Percentiles rank a stretch among this genome's conserved stretches.
These are phyloP conservation scores for Drosophila limbata DNA, from an alignment of 2,888 invertebrate species.

Conservation along the genomic window DNA sequence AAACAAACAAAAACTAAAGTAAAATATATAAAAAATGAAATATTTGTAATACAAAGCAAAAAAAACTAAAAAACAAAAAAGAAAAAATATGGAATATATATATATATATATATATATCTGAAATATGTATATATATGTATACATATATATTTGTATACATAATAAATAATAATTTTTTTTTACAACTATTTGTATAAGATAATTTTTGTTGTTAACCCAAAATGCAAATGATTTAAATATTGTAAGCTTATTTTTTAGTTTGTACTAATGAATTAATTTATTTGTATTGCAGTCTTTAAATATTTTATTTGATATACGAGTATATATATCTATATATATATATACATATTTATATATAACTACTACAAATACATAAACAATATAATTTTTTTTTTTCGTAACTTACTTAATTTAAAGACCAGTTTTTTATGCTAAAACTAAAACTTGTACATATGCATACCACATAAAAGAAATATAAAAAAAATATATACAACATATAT, in stretches of 20 bases:
- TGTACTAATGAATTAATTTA: slow-evolving; percentile 75
- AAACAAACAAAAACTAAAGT: slow-evolving; percentile 4
- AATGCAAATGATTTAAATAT: slow-evolving; percentile 49
- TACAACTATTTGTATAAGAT: slow-evolving; percentile 39
- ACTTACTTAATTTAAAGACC: slow-evolving; percentile 63
- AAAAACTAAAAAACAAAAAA: slow-evolving; percentile 11
- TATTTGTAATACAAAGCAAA: slow-evolving; percentile 37
- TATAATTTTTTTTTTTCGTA: slow-evolving; percentile 45
- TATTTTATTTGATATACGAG: slow-evolving; percentile 25
- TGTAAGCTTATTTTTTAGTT: slow-evolving; percentile 69
- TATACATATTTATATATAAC: slow-evolving; percentile 1
- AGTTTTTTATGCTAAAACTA: slow-evolving; percentile 69
- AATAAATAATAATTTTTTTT: slow-evolving; percentile 35
- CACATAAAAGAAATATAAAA: slow-evolving; percentile 46
- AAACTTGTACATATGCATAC: slow-evolving; percentile 70
- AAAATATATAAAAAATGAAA: slow-evolving; percentile 38
- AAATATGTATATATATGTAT: slow-evolving; percentile 45
- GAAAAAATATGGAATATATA: slow-evolving; percentile 29
- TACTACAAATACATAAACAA: slow-evolving; percentile 20
- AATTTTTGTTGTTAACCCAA: slow-evolving; percentile 58
- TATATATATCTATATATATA: slow-evolving; percentile 8
- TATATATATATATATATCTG: slow-evolving; percentile 48
- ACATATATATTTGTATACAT: slow-evolving; percentile 15
- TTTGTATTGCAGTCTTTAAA: slow-evolving; percentile 41
- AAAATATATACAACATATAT: slow-evolving; percentile 18